Base-by-base conservation (phyloP, 2,797 vertebrate genomes). In the Rhabdophis nuchalis region DNA sequence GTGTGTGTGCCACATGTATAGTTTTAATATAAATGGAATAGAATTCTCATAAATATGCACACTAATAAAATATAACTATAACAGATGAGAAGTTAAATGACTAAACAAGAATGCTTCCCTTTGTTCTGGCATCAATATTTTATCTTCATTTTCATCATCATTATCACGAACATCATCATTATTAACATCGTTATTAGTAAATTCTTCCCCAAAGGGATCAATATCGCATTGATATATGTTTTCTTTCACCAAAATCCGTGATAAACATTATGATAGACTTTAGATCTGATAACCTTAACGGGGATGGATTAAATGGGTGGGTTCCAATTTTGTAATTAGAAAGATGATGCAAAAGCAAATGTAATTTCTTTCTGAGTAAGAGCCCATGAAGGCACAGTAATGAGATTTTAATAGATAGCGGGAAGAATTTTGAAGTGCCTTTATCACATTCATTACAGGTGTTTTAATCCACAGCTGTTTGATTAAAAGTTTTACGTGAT, bases 251-350 rank as follows among this genome's bases (percentile, higher is more conserved):
- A 46, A 46, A 46, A 46, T 25, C 20, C 25, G 46, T 46, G 72
- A 82, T 82, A 82, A 82, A 82, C 20, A 82, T 46, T 46, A 46
- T 82, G 36, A 25, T 82, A 46, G 72, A 82, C 36, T 82, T 82
- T 41, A 82, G 36, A 46, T 82, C 72, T 82, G 72, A 82, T 82
- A 82, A 25, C 41, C 1, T 25, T 46, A 82, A 82, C 20, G 5
- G 36, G 72, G 72, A 25, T 82, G 20, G 36, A 82, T 82, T 25
- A 82, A 82, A 25, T 82, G 72, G 36, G 20, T 82, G 72, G 57
- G 18, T 32, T 50, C 85, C 68, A 90, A 53, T 91, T 92, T 60
- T 50, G 88, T 94, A 87, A 93, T 54, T 92, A 58, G 12, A 54
- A 92, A 93, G 61, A 23, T 27, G 89, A 41, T 11, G 20, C 29